These are phyloP conservation scores for Ammospiza caudacuta DNA, from an alignment of 2,113 vertebrate genomes.

Conservation along the genomic window DNA sequence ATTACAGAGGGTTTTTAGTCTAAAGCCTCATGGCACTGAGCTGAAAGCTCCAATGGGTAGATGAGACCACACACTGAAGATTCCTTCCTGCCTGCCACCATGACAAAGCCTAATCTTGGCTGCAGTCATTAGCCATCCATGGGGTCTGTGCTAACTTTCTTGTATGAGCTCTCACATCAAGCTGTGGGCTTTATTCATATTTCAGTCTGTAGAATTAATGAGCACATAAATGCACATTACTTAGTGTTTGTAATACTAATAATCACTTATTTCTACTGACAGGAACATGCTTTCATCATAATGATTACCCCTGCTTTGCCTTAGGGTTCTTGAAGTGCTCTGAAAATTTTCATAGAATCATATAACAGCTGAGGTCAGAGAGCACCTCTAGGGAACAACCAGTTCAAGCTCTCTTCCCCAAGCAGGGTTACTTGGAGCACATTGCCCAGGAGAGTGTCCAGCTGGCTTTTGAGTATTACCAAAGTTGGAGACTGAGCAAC, in stretches of 20 bases:
- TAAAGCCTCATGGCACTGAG: neutral
- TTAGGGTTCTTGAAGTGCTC: conserved; percentile 23
- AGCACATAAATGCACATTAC: conserved; percentile 5
- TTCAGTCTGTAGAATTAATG: neutral
- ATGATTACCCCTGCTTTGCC: conserved; percentile 15
- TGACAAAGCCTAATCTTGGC: neutral
- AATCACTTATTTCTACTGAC: conserved; percentile 26
- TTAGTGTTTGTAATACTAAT: conserved; percentile 23
- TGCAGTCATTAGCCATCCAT: neutral
- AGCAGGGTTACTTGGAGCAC: neutral
- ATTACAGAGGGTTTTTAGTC: neutral
- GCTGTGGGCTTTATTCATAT: neutral
- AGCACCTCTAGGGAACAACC: neutral
- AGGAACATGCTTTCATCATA: conserved; percentile 1
- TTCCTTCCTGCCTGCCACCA: neutral
- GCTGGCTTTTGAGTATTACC: neutral
- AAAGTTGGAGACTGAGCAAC: neutral
- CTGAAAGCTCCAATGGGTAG: neutral
- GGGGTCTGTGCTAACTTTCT: neutral
- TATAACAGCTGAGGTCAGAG: neutral
- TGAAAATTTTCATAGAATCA: neutral
- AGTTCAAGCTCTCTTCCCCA: neutral
- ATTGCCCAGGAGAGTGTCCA: neutral
- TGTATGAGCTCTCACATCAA: neutral
- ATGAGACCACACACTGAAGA: neutral